A percentile compares a stretch with the other conserved stretches of the same genome.
These are phyloP conservation scores for Leptinotarsa haldemani DNA, from an alignment of 2,888 invertebrate genomes.

Conservation along the genomic window DNA sequence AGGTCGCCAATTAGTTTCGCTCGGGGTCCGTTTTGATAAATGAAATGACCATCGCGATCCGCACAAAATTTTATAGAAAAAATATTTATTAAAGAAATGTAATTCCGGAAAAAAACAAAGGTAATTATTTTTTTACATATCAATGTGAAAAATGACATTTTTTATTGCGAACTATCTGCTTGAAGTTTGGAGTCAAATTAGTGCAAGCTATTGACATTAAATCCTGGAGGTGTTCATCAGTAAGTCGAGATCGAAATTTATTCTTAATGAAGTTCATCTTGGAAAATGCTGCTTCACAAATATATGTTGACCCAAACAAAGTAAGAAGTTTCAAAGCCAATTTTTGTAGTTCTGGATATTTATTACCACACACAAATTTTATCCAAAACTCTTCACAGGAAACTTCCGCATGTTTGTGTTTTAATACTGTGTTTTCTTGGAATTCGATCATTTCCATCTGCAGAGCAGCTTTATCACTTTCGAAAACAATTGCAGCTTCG, in stretches of 20 bases:
- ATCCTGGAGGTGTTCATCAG: neutral
- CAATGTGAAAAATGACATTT: constrained; percentile 24
- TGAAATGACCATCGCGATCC: neutral
- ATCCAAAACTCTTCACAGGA: constrained; percentile 14
- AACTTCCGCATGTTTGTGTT: constrained; percentile 22
- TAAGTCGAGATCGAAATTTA: constrained; percentile 27
- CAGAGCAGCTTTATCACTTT: constrained; percentile 24
- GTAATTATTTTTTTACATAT: neutral
- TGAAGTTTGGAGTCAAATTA: constrained; percentile 25
- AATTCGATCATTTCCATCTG: constrained; percentile 27
- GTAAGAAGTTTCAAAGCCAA: constrained; percentile 26
- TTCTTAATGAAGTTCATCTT: constrained; percentile 28
- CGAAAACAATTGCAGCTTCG: constrained; percentile 28
- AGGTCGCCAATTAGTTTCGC: constrained; percentile 14
- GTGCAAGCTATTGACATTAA: constrained; percentile 30
- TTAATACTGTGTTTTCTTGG: constrained; percentile 29
- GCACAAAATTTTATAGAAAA: constrained; percentile 4
- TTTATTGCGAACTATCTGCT: constrained; percentile 15
- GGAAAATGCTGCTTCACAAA: constrained; percentile 25
- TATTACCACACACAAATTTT: constrained; percentile 23
- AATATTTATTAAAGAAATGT: constrained; percentile 15
- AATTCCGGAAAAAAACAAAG: constrained; percentile 1
- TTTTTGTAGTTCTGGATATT: constrained; percentile 26
- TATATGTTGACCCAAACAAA: constrained; percentile 27
- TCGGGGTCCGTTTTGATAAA: constrained; percentile 17